Conservation (phyloP, 2,888 invertebrate species). For the Caenorhabditis macrosperma region DNA sequence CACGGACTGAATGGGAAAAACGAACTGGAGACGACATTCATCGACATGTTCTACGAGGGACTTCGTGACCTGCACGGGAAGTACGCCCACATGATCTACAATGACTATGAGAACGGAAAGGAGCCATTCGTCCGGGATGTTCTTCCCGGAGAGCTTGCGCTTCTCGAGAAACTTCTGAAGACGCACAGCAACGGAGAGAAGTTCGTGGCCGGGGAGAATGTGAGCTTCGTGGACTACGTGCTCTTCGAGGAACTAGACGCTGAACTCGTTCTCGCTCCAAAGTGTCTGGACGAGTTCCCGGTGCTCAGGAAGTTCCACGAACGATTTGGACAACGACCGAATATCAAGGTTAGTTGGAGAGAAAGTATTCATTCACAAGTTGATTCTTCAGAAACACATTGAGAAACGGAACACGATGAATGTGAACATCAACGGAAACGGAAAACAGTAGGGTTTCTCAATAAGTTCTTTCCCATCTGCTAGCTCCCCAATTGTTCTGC, state of each 20-base stretch:
- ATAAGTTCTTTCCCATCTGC: neutral
- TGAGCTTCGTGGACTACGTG: constrained; percentile 70
- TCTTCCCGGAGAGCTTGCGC: constrained; percentile 55
- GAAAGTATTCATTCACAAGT: constrained; percentile 42
- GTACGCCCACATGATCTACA: constrained; percentile 66
- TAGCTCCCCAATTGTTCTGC: neutral
- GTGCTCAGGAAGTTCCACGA: constrained; percentile 68
- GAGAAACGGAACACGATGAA: neutral
- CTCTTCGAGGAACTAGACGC: constrained; percentile 72
- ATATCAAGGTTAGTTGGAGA: constrained; percentile 41
- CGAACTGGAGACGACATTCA: constrained; percentile 48
- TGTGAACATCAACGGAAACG: constrained; percentile 59
- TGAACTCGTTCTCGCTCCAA: constrained; percentile 55
- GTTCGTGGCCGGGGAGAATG: constrained; percentile 65
- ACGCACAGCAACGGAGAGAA: constrained; percentile 60
- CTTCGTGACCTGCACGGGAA: constrained; percentile 63
- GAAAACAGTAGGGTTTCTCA: constrained; percentile 44
- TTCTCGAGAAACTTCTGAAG: constrained; percentile 63
- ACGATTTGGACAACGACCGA: constrained; percentile 51
- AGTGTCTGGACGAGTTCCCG: constrained; percentile 63
- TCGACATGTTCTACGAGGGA: constrained; percentile 66
- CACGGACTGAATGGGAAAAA: constrained; percentile 33
- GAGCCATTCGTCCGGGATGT: constrained; percentile 55
- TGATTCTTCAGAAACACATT: constrained; percentile 7
- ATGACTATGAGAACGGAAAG: constrained; percentile 55